Base-by-base conservation (phyloP, 2,113 vertebrate genomes). In the Clarias batrachus region DNA sequence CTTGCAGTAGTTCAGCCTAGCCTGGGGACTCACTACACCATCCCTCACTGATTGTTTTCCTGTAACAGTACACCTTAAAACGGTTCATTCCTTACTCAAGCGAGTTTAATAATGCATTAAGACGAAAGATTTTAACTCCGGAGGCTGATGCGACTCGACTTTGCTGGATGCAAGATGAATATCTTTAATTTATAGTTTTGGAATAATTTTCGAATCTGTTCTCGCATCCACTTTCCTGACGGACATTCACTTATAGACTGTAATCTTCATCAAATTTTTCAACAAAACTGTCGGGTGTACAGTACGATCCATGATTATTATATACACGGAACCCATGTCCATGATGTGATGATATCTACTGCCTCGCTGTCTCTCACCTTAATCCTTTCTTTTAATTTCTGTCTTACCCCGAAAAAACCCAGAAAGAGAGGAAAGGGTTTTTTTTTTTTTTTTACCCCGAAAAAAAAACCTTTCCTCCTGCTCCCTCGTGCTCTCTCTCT, bases 401-500 rank as follows among this genome's bases (percentile, higher is more conserved):
- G 56, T 25, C 77, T 56, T 33, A 54, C 56, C 71, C 71, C 4
- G 23, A 77, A 19, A 37, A 37, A 37, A 37, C 33, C 33, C 33
- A 2, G 33, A 37, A 37, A 37, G 33, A 37, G 33, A 37, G 33
- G 33, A 37, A 37, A 37, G 33, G 33, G 33, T 37, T 37, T 37
- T 37, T 37, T 37, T 37, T 37, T 37, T 37, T 37, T 73, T 23
- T 66, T 63, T 30, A 54, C 56, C 71, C 71, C 4, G 41, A 56
- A 19, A 57, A 37, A 37, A 37, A 37, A 37, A 37, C 1, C 76
- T 73, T 82, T 57, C 66, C 12, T 62, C 37, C 23, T 65, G 37
- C 87, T 91, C 86, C 66, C 82, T 85, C 89, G 90, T 86, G 37
- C 78, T 59, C 57, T 92, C 86, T 59, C 57, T 92, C 85, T 92